These are phyloP conservation scores for Ceratitis capitata DNA, from an alignment of 1,140 invertebrate genomes.

Conservation along the genomic window DNA sequence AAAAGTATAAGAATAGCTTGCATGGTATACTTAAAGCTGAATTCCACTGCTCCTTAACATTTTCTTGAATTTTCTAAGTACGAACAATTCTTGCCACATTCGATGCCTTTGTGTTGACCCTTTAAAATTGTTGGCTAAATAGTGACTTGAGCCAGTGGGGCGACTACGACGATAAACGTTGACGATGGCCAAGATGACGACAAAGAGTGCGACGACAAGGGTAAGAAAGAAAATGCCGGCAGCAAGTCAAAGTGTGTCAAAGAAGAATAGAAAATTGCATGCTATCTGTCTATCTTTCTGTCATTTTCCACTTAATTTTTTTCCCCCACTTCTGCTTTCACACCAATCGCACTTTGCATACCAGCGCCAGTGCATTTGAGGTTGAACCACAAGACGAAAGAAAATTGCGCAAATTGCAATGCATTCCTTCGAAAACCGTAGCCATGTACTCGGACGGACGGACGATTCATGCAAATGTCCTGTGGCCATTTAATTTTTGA, in stretches of 20 bases:
- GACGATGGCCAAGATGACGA: neutral
- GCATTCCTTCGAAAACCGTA: neutral
- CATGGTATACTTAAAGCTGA: too few relatives aligned
- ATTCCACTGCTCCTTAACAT: too few relatives aligned
- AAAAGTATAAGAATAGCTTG: too few relatives aligned
- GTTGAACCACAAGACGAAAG: conserved; percentile 3
- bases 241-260: conserved; percentile 32
- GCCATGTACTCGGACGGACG: neutral
- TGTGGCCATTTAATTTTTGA: conserved; percentile 29
- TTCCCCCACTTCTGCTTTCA: neutral
- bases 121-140: conserved; percentile 7
- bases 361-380: neutral
- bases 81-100: neutral
- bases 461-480: neutral
- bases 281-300: conserved; percentile 33
- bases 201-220: neutral
- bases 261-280: conserved; percentile 37
- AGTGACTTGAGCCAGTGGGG: neutral
- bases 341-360: neutral
- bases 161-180: neutral
- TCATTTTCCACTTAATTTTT: conserved; percentile 35
- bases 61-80: neutral
- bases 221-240: neutral
- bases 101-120: neutral
- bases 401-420: conserved; percentile 20